Evolutionary conservation across 2,888 invertebrate genomes (phyloP).

Genomic region (Listrodromus nycthemerus): DNA sequence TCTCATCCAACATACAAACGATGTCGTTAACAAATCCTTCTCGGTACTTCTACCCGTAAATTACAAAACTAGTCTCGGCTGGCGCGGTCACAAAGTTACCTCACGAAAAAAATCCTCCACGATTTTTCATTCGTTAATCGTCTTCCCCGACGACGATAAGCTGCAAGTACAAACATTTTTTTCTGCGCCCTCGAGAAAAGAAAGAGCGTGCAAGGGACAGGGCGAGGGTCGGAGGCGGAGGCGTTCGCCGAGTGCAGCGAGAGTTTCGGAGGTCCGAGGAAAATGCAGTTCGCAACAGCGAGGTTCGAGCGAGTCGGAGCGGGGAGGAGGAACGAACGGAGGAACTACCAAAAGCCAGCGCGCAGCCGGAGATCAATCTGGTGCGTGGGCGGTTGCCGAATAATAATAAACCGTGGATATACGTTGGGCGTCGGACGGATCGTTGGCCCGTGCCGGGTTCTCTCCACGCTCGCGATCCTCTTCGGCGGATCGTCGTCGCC

Average conservation of each 20-base stretch:
- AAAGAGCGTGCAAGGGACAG: no score
- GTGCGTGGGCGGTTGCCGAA: slow-evolving; percentile 81
- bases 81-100: no score
- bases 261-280: slow-evolving; percentile 53
- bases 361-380: slow-evolving; percentile 71
- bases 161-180: no score
- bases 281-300: slow-evolving; percentile 55
- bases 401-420: slow-evolving; percentile 78
- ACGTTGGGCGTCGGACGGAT: slow-evolving; percentile 56
- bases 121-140: no score
- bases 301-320: background rate
- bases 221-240: background rate
- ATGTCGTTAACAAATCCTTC: no score
- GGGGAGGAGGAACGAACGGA: slow-evolving; percentile 15
- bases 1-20: no score
- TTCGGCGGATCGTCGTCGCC: slow-evolving; percentile 24
- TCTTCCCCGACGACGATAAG: no score
- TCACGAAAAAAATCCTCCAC: no score
- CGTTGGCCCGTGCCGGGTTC: slow-evolving; percentile 57
- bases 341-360: slow-evolving; percentile 47
- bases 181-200: no score
- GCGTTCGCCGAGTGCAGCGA: slow-evolving; percentile 29
- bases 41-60: no score
- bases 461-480: slow-evolving; percentile 29
- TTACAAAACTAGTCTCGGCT: no score